phyloP scores from a whole-genome alignment of 2,113 vertebrate genomes.

The Alectura lathami region DNA sequence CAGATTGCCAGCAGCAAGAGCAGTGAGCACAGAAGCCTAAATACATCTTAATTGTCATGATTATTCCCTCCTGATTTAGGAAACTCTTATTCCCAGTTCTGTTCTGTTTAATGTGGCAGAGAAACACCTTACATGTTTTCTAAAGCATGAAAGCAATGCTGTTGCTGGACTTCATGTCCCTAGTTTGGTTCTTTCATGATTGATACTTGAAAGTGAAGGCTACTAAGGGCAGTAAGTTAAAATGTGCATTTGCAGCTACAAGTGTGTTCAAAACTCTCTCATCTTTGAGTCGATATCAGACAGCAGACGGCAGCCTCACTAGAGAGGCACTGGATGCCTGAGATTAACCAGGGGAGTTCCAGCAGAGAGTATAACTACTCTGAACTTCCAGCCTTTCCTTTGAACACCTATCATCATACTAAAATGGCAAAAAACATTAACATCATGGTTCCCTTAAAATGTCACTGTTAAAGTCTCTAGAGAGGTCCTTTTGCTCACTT shows the following conservation, averaged over 20 bases:
- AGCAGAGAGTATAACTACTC: neutral
- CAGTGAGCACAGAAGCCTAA: constrained; percentile 46
- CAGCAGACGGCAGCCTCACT: neutral
- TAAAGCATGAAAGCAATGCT: neutral
- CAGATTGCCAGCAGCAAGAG: constrained; percentile 25
- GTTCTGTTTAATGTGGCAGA: neutral
- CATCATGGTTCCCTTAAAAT: neutral
- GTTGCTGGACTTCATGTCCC: neutral
- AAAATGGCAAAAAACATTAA: neutral
- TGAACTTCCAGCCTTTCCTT: constrained; percentile 1
- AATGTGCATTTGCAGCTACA: neutral
- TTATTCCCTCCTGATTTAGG: neutral
- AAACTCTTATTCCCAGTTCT: constrained; percentile 19
- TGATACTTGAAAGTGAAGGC: neutral
- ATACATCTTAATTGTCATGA: constrained; percentile 62
- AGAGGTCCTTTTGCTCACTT: neutral
- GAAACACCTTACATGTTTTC: neutral
- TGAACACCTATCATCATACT: neutral
- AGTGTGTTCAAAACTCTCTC: neutral
- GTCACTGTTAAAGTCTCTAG: neutral
- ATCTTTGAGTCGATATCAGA: neutral
- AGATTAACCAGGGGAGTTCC: neutral
- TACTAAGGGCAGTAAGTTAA: neutral
- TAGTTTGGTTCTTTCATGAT: neutral
- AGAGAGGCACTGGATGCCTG: neutral